Evolutionary conservation across 2,888 invertebrate species (phyloP).

Genomic region (Helicoverpa assulta): DNA sequence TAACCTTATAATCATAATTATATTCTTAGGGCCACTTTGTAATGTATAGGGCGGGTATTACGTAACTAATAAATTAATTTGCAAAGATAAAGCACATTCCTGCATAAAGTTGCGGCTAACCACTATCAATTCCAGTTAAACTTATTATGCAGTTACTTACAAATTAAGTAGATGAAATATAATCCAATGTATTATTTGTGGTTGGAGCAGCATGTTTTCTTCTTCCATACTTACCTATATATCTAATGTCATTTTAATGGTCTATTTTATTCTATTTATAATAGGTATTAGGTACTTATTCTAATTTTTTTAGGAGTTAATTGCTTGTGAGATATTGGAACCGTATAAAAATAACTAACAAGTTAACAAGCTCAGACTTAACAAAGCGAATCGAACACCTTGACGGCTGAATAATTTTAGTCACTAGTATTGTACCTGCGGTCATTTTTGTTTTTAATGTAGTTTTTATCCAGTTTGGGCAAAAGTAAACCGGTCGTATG

Average conservation of each 20-base stretch:
- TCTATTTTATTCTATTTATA: too few species aligned
- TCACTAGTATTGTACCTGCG: not conserved
- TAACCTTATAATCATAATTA: not conserved
- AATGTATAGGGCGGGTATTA: not conserved
- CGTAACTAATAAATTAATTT: not conserved
- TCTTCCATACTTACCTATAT: too few species aligned
- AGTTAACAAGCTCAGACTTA: not conserved
- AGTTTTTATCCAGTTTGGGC: too few species aligned
- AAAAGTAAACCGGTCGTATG: too few species aligned
- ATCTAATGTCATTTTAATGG: too few species aligned
- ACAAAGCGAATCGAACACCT: constrained; percentile 3
- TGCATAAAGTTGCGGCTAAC: constrained; percentile 16
- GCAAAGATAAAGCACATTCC: not conserved
- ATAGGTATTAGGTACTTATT: too few species aligned
- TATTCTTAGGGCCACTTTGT: not conserved
- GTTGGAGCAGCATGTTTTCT: too few species aligned
- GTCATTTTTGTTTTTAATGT: constrained; percentile 1
- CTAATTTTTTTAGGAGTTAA: not conserved
- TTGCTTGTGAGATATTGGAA: not conserved
- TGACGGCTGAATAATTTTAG: constrained; percentile 20
- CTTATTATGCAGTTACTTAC: not conserved
- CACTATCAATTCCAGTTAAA: not conserved
- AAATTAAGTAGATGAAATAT: constrained; percentile 8
- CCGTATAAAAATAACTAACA: not conserved
- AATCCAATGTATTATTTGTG: not conserved